Evolutionary conservation across 2,888 invertebrate genomes (phyloP), one percentile per base, ranked within the genome.

Genomic region (Mactromeris polynyma): DNA sequence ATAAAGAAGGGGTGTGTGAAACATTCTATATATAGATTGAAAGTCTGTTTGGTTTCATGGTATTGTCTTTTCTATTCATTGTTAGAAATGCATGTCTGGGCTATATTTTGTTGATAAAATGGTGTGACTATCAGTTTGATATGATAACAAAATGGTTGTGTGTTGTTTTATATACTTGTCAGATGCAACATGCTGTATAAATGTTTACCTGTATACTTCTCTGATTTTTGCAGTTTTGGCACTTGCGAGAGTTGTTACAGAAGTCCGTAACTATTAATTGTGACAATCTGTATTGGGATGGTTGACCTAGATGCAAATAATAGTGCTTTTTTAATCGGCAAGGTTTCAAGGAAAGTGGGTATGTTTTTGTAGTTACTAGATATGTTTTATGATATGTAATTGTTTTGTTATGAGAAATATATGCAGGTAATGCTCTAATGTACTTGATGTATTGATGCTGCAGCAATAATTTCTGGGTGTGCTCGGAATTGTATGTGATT

Each of bases 151-250:
- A 64, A 64, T 64, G 7, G n/a, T 2, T n/a, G 36, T 73, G 73
- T 36, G 73, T 73, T 83, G 83, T 83, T 73, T 83, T 83, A 73
- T 73, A 21, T 69, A 73, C 73, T 73, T 73, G 73, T 46, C 83
- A 83, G 83, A 14, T 73, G 14, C 33, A 73, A 33, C 73, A 73
- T 73, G 17, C 73, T 73, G 46, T 73, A 73, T 73, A 19, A 36
- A 73, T 73, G 19, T 33, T 1, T 33, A 33, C 73, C 73, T 73
- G 31, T 36, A 33, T 19, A 33, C 31, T 33, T 73, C 36, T 11
- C 36, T 36, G 73, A 11, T 36, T 69, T 78, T 84, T 84, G 80
- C 51, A 86, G 81, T 46, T 86, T 86, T 86, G 79, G 86, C 86
- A 84, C 54, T 51, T 51, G 14, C 77, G 2, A 36, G 26, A 33